These are phyloP conservation scores for Monomorium pharaonis DNA, from an alignment of 1,140 invertebrate species.

Conservation along the genomic window DNA sequence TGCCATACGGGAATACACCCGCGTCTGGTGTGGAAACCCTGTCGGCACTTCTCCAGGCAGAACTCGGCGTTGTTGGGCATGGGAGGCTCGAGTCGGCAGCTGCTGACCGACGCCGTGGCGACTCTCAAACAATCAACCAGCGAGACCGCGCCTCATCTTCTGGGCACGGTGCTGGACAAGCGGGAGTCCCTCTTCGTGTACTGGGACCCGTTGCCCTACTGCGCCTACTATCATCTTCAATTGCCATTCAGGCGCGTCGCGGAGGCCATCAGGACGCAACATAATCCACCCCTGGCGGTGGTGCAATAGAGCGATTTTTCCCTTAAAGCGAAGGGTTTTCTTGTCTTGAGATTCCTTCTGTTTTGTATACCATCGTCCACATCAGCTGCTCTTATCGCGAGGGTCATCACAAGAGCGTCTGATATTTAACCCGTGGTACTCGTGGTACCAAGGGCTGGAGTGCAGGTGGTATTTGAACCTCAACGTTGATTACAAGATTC, in stretches of 20 bases:
- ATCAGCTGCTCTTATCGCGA: background rate
- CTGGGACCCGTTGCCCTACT: slow-evolving; percentile 93
- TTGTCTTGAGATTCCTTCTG: background rate
- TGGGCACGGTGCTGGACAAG: slow-evolving; percentile 88
- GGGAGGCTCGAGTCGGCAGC: slow-evolving; percentile 81
- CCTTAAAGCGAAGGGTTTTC: background rate
- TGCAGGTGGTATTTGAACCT: background rate
- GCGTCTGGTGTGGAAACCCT: slow-evolving; percentile 87
- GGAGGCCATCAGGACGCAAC: slow-evolving; percentile 83
- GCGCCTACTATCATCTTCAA: slow-evolving; percentile 92
- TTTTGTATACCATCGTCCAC: background rate
- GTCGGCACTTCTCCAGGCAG: slow-evolving; percentile 87
- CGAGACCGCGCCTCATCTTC: slow-evolving; percentile 86
- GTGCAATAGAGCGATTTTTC: slow-evolving; percentile 72
- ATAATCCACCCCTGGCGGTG: slow-evolving; percentile 77
- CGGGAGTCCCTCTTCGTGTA: slow-evolving; percentile 91
- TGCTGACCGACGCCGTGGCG: slow-evolving; percentile 85
- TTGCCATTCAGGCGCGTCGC: slow-evolving; percentile 88
- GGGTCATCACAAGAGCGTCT: background rate
- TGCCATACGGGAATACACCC: slow-evolving; percentile 90
- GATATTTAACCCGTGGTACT: background rate
- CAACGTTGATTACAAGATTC: background rate
- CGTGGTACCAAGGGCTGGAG: background rate
- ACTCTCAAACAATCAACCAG: slow-evolving; percentile 81
- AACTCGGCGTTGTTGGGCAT: slow-evolving; percentile 85